Evolutionary conservation across 2,113 vertebrate genomes (phyloP).

Genomic region (Urocynchramus pylzowi): DNA sequence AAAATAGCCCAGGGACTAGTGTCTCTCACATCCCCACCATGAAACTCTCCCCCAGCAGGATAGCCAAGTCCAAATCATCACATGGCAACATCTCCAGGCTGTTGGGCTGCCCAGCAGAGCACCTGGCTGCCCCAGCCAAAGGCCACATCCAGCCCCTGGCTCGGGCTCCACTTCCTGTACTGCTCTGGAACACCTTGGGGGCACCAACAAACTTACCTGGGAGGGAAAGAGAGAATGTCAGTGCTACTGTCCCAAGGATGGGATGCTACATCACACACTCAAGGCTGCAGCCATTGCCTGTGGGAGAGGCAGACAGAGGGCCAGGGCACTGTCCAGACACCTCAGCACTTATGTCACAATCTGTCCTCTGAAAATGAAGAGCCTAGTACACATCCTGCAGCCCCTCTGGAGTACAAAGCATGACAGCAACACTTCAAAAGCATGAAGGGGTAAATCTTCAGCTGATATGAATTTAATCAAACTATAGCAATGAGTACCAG

Average conservation of each 20-base stretch:
- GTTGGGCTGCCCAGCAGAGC: neutral
- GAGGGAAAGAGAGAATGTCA: neutral
- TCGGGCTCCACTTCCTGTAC: neutral
- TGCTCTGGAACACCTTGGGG: neutral
- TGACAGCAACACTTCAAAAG: neutral
- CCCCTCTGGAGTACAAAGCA: neutral
- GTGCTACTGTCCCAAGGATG: neutral
- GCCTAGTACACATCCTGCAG: neutral
- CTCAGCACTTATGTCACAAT: neutral
- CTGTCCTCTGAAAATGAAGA: neutral
- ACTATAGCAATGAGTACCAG: neutral
- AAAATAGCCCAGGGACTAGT: neutral
- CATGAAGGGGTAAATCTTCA: neutral
- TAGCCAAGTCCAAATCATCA: neutral
- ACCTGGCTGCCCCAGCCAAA: neutral
- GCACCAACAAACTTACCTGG: neutral
- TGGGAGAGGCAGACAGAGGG: neutral
- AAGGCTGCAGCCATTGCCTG: neutral
- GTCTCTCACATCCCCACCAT: neutral
- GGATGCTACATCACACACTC: fast-evolving
- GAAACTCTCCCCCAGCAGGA: neutral
- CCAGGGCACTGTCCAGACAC: neutral
- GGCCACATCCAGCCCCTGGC: too few relatives aligned
- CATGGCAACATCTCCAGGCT: neutral
- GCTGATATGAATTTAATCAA: neutral